Evolutionary conservation across 2,888 invertebrate genomes (phyloP).

Genomic region (Eledona agricola): DNA sequence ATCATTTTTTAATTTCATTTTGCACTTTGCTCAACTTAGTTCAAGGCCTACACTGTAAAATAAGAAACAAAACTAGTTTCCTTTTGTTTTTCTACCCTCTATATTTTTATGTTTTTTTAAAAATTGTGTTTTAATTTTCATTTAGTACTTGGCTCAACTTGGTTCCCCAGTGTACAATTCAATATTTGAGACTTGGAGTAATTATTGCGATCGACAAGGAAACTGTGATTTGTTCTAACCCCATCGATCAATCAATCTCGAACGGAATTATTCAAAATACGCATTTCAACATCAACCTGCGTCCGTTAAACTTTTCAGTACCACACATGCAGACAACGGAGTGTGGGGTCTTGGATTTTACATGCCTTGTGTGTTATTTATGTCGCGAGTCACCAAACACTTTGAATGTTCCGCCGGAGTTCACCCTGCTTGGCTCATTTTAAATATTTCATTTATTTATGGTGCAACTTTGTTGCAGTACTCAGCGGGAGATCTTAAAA

Average conservation of each 20-base stretch:
- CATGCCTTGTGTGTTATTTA: constrained; percentile 25
- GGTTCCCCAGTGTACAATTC: no score
- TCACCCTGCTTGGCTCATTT: constrained; percentile 23
- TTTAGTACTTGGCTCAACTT: no score
- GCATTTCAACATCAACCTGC: constrained; percentile 33
- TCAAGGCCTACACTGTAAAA: no score
- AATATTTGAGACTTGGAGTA: no score
- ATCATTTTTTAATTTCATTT: no score
- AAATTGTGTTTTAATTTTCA: no score
- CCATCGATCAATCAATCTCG: constrained; percentile 35
- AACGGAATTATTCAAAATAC: constrained; percentile 35
- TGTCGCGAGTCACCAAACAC: constrained; percentile 10
- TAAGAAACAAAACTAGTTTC: no score
- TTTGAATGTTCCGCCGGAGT: neutral
- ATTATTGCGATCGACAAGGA: constrained; percentile 25
- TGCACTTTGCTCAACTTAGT: no score
- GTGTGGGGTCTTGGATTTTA: constrained; percentile 35
- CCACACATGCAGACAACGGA: constrained; percentile 34
- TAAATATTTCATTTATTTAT: constrained; percentile 13
- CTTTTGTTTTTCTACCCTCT: no score
- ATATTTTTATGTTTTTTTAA: no score
- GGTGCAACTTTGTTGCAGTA: constrained; percentile 6
- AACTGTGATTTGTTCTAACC: constrained; percentile 20
- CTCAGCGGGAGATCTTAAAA: constrained; percentile 9
- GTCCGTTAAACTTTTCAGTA: constrained; percentile 26